phyloP scores from a whole-genome alignment of 2,888 invertebrate genomes.

The Hyppa rectilinea region DNA sequence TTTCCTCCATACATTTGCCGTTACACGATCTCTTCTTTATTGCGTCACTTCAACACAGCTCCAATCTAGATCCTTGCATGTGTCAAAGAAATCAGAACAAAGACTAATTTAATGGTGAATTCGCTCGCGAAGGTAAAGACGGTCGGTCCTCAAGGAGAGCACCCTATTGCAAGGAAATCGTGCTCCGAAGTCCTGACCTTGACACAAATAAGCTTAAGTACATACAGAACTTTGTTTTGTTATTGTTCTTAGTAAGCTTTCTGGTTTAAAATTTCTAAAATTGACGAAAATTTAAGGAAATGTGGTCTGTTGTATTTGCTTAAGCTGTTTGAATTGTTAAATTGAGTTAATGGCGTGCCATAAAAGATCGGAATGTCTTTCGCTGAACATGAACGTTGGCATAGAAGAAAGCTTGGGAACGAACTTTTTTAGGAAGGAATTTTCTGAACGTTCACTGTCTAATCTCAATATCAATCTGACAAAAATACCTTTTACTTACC shows the following conservation, averaged over 20 bases:
- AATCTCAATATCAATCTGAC: not conserved
- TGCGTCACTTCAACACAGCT: slow-evolving; percentile 30
- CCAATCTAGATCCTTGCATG: slow-evolving; percentile 37
- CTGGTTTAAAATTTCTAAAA: slow-evolving; percentile 56
- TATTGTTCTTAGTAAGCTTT: slow-evolving; percentile 50
- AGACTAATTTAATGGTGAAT: slow-evolving; percentile 42
- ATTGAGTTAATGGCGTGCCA: slow-evolving; percentile 47
- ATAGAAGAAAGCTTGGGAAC: not conserved
- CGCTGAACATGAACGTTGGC: slow-evolving; percentile 23
- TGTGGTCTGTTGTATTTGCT: slow-evolving; percentile 50
- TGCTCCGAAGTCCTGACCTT: slow-evolving; percentile 45
- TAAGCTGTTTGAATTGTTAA: slow-evolving; percentile 55
- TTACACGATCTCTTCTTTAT: slow-evolving; percentile 23
- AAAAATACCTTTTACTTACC: not conserved
- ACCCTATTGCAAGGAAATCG: slow-evolving; percentile 43
- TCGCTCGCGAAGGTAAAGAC: slow-evolving; percentile 48
- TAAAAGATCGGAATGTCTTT: slow-evolving; percentile 29
- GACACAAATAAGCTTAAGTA: slow-evolving; percentile 53
- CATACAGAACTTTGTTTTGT: slow-evolving; percentile 55
- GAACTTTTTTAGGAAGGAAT: slow-evolving; percentile 8
- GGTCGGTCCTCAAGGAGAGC: slow-evolving; percentile 27
- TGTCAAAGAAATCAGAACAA: slow-evolving; percentile 54
- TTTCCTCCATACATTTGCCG: not conserved
- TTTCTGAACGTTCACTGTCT: not conserved
- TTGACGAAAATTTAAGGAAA: slow-evolving; percentile 45